phyloP scores from a whole-genome alignment of 2,797 vertebrate species.

The Phalloptychus januarius region DNA sequence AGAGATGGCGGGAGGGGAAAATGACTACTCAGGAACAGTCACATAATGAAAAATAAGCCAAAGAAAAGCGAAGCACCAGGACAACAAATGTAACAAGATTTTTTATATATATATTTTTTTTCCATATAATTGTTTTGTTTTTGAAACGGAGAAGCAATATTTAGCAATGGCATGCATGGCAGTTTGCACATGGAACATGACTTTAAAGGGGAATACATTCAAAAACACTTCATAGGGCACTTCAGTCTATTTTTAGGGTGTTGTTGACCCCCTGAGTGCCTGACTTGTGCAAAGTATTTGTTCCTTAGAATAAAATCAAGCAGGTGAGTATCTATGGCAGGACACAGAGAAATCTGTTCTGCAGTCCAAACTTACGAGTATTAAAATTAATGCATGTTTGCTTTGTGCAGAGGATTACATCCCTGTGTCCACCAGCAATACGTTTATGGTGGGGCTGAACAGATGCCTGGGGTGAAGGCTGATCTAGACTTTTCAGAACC shows the following conservation, averaged over 20 bases:
- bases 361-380: constrained; percentile 71
- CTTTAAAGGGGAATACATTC: constrained; percentile 94
- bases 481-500: neutral
- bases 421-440: constrained; percentile 66
- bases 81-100: constrained; percentile 93
- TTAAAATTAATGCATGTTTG: constrained; percentile 54
- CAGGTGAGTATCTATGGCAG: constrained; percentile 58
- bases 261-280: constrained; percentile 41
- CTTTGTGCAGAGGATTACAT: constrained; percentile 43
- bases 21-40: constrained; percentile 87
- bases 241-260: constrained; percentile 56
- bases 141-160: constrained; percentile 88
- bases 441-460: neutral
- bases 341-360: constrained; percentile 76
- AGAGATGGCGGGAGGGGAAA: constrained; percentile 85
- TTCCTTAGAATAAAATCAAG: constrained; percentile 70
- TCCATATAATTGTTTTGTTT: constrained; percentile 76
- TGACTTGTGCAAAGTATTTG: constrained; percentile 60
- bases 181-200: constrained; percentile 92
- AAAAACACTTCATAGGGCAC: constrained; percentile 76
- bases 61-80: constrained; percentile 88
- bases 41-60: constrained; percentile 86
- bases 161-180: constrained; percentile 94
- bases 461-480: neutral
- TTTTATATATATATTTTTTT: constrained; percentile 75